Evolutionary conservation across 2,888 invertebrate species (phyloP).

Genomic region (Sesamia inferens): DNA sequence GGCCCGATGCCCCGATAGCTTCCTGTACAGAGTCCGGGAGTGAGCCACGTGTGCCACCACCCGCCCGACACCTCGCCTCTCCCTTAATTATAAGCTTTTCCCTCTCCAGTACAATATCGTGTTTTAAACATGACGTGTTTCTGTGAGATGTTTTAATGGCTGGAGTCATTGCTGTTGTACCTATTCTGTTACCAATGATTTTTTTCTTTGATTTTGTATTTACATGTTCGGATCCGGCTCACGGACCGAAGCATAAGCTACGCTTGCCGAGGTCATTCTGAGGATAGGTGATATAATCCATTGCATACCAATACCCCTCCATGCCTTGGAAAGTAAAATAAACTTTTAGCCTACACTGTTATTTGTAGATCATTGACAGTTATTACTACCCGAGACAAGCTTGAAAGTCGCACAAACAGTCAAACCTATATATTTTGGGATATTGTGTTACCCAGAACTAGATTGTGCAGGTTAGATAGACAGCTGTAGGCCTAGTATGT

Average conservation of each 20-base stretch:
- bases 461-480: not conserved
- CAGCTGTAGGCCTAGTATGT: no score
- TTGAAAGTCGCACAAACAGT: not conserved
- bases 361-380: not conserved
- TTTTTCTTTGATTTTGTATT: not conserved
- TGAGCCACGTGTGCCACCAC: slow-evolving; percentile 62
- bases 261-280: not conserved
- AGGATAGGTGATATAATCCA: not conserved
- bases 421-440: not conserved
- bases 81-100: slow-evolving; percentile 72
- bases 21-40: slow-evolving; percentile 78
- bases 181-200: not conserved
- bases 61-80: slow-evolving; percentile 64
- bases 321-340: not conserved
- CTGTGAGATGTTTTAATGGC: slow-evolving; percentile 1
- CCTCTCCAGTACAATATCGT: slow-evolving; percentile 49
- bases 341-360: not conserved
- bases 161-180: not conserved
- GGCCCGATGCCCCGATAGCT: slow-evolving; percentile 70
- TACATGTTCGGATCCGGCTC: not conserved
- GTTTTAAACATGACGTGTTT: slow-evolving; percentile 27
- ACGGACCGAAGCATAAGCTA: not conserved
- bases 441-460: not conserved
- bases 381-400: not conserved
- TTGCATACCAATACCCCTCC: not conserved